Base-by-base conservation (phyloP, 2,888 invertebrate genomes). In the Melitaea athalia region DNA sequence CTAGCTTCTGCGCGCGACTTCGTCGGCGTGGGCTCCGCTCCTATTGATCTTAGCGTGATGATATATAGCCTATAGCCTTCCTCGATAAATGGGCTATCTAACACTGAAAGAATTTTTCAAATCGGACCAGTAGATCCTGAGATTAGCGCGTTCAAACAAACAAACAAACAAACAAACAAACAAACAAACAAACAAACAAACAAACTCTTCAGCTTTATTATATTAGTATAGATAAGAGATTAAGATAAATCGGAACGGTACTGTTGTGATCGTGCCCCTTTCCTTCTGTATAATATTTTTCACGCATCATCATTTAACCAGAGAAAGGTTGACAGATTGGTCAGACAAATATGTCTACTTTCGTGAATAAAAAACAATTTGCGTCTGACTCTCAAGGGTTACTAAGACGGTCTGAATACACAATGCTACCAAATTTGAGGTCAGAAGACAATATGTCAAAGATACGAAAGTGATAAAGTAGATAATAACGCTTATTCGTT, bases 281-380 rank as follows among this genome's bases (percentile, higher is more conserved):
- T 24, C 3, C 24, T 24, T 24, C 24, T 57, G 57, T 24, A 49
- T 70, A 53, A 63, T 73, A 70, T 70, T 68, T 61, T 24, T 72
- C 14, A 72, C 77, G 78, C 77, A 77, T 80, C 83, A 81, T 84
- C 79, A 79, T 74, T 76, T 75, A 77, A 77, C 75, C 74, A 80
- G 82, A 86, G 81, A 86, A 82, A 81, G 83, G 82, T 79, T 81
- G 83, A 84, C 83, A 81, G 79, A 76, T 75, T 79, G 80, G 77
- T 77, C 76, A 78, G 82, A 83, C 84, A 87, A 88, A 87, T 88
- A 85, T 86, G 79, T 73, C 79, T 74, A 77, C 79, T 85, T 80
- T 75, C 79, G 77, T 75, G 75, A 79, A 82, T 84, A 80, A 82
- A 81, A 85, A 83, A 86, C 84, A 86, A 85, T 85, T 83, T 80